Evolutionary conservation across 2,797 vertebrate species (phyloP), one percentile per base, ranked within the genome.

Genomic region (Phrynocephalus guinanensis): DNA sequence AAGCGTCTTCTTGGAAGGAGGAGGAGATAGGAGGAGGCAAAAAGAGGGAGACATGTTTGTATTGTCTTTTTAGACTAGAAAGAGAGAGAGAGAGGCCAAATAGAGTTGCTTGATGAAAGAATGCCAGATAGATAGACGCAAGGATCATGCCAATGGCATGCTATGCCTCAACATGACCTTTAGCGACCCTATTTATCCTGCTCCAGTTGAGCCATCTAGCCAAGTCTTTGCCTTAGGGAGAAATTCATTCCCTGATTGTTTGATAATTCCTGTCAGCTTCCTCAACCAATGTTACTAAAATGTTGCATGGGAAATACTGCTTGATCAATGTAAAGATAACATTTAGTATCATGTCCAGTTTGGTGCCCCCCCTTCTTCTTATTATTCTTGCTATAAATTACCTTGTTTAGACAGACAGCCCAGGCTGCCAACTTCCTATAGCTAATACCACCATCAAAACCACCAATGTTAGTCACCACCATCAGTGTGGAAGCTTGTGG

Each of bases 401-500:
- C 22, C 13, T 81, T 82, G 26, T 90, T 83, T 76, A 50, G 20
- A 10, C 71, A 7, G 78, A 63, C 83, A 91, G 88, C 86, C 87
- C 94, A 91, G 86, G 44, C 26, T 0, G 24, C 26, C 52, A 88
- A 68, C 86, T 75, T n/a, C 72, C 90, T 89, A 77, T 78, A 50
- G 86, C 60, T 84, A 22, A 26, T 72, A 7, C 56, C 75, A 9
- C 10, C 38, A 44, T 52, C 82, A 22, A 26, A 70, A 7, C 56
- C 75, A 9, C 10, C 38, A 44, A 82, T 90, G 44, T n/a, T 33
- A 33, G 33, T 88, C 67, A 87, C n/a, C 56, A 84, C 33, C 2
- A 67, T 66, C 22, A 79, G 66, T 92, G 72, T 86, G 91, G 80
- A 70, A 92, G 24, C 87, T 82, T 13, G 89, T 86, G 84, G 88